Evolutionary conservation across 2,797 vertebrate species (phyloP).

Genomic region (Labeo calbasu): DNA sequence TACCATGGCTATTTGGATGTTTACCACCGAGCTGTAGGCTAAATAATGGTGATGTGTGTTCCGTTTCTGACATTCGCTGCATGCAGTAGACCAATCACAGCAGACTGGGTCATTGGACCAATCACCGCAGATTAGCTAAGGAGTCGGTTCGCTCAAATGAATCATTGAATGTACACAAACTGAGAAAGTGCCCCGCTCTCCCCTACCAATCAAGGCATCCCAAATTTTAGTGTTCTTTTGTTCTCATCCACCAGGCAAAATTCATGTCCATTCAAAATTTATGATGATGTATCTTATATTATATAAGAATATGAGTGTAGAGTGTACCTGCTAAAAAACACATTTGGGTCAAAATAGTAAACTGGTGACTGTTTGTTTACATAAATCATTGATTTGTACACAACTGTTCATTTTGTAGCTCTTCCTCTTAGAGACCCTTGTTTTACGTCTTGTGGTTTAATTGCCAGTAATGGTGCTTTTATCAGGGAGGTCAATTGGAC

Average conservation of each 20-base stretch:
- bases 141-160: too few relatives aligned
- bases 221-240: neutral
- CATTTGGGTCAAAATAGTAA: slow-evolving; percentile 3
- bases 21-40: too few relatives aligned
- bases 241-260: neutral
- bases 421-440: slow-evolving; percentile 48
- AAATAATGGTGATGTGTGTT: too few relatives aligned
- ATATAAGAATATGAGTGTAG: neutral
- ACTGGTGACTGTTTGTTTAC: neutral
- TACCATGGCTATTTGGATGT: too few relatives aligned
- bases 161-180: too few relatives aligned
- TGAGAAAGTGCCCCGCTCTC: too few relatives aligned
- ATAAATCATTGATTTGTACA: neutral
- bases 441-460: slow-evolving; percentile 59
- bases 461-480: slow-evolving; percentile 61
- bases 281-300: neutral
- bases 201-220: neutral
- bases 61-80: too few relatives aligned
- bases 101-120: too few relatives aligned
- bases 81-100: too few relatives aligned
- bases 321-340: slow-evolving; percentile 6
- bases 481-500: slow-evolving; percentile 58
- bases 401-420: neutral
- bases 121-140: too few relatives aligned
- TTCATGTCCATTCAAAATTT: neutral